Base-by-base conservation (phyloP, 2,113 vertebrate genomes). In the Epinephelus lanceolatus region DNA sequence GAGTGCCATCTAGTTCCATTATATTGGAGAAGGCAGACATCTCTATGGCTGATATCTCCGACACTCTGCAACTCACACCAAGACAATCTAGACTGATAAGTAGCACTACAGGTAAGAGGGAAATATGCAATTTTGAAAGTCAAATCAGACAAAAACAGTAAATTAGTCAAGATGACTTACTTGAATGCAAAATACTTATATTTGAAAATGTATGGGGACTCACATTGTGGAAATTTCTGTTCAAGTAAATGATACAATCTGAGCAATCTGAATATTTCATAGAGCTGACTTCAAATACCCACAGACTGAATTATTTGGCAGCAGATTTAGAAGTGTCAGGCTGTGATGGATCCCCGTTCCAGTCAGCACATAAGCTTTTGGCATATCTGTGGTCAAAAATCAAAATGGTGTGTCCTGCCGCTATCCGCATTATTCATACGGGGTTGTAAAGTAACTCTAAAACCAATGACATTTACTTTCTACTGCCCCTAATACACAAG, bases 391-490 rank as follows among this genome's bases (percentile, higher is more conserved):
- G 73, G 72, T 66, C 19, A 80, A 65, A 73, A 80, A 81, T 66
- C 27, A 19, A 83, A 86, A 88, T 45, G 6, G n/a, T 12, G 0
- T 18, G 5, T 67, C 61, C 49, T 0, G 17, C 59, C 76, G 70
- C 63, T n/a, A 52, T 51, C 12, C 59, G 12, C 25, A 79, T 79
- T 87, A 86, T 88, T 83, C 66, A 86, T 53, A 77, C 53, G 76
- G 76, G 51, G 80, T 82, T 68, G 81, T 70, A 80, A 87, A 92
- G 84, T 86, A 89, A 87, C 68, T 88, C 74, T 80, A 74, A 89
- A 91, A 81, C 71, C 83, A 68, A 76, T 90, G 91, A 85, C 90
- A 93, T 92, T 93, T 91, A 88, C 86, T 90, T 89, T 86, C 74
- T 71, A 65, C 77, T 77, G 76, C 45, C 67, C 76, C 76, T 74